phyloP scores from a whole-genome alignment of 2,797 vertebrate genomes.

The Sebastes oblongus region DNA sequence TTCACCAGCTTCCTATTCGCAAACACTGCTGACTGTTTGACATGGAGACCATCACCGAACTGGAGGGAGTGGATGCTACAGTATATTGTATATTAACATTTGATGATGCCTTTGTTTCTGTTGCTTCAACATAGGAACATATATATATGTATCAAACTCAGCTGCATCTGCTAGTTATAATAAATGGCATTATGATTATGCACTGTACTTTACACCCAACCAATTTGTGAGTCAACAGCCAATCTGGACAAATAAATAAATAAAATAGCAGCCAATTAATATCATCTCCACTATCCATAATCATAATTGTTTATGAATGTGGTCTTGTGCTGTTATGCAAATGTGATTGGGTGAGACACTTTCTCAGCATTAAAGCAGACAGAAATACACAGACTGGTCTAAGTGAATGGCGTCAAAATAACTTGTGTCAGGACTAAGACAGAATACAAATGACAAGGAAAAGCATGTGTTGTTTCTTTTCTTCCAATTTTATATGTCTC shows the following conservation, averaged over 20 bases:
- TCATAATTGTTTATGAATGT: not conserved
- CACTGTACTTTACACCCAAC: not conserved
- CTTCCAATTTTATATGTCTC: not conserved
- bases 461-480: not conserved
- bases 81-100: not conserved
- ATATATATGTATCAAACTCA: not conserved
- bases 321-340: constrained; percentile 9
- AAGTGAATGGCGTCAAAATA: not conserved
- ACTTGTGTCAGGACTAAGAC: not conserved
- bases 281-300: not conserved
- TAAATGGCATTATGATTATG: not conserved
- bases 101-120: not conserved
- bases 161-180: not conserved
- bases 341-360: not conserved
- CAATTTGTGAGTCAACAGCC: not conserved
- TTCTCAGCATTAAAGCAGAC: constrained; percentile 8
- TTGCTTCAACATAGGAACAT: not conserved
- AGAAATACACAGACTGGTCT: not conserved
- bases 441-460: constrained; percentile 23
- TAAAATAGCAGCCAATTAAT: not conserved
- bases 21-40: not conserved
- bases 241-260: not conserved
- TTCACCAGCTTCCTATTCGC: not conserved
- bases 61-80: not conserved
- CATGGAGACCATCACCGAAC: not conserved